Evolutionary conservation across 2,113 vertebrate genomes (phyloP), one percentile per base, ranked within the genome.

Genomic region (Corythoichthys intestinalis): DNA sequence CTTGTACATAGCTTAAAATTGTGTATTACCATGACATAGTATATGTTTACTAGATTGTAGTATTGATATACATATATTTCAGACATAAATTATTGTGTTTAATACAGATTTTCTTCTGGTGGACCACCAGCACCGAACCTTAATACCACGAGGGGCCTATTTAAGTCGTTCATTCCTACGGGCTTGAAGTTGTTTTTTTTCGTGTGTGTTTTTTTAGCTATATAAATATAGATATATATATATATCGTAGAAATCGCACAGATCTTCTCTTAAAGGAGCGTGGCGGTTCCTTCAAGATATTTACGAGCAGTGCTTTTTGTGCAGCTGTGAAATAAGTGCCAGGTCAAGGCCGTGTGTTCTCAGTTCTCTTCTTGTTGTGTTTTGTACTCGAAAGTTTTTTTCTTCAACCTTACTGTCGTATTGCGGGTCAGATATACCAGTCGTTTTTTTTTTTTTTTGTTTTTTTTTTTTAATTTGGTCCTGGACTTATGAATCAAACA

Each of bases 1-100:
- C 59, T 67, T 93, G 91, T 92, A 91, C 82, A 93, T 91, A 92
- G 65, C 74, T 88, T 76, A 52, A 75, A 79, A 79, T 73, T 86
- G 83, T 86, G 82, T 83, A 83, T 78, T 82, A 70, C 85, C 80
- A 83, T 68, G 11, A 82, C 78, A 85, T 79, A 77, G 85, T 88
- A 81, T 78, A 83, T 86, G 80, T 89, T 87, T 81, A 85, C 78
- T 85, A 81, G 83, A 83, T 86, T 79, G 44, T 83, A 85, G 77
- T 81, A 78, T 34, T 13, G 4, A 34, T 11, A 57, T 13, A 57
- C 13, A 35, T 34, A 57, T 12, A 57, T 57, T 4, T 57, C 73
- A 86, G 74, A 78, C 50, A 79, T 87, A 90, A 89, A 82, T 87
- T 90, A 85, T 90, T 88, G 83, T 81, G 85, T 75, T 80, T 80